Evolutionary conservation across 2,113 vertebrate genomes (phyloP), one percentile per base, ranked within the genome.

Genomic region (Scomber japonicus): DNA sequence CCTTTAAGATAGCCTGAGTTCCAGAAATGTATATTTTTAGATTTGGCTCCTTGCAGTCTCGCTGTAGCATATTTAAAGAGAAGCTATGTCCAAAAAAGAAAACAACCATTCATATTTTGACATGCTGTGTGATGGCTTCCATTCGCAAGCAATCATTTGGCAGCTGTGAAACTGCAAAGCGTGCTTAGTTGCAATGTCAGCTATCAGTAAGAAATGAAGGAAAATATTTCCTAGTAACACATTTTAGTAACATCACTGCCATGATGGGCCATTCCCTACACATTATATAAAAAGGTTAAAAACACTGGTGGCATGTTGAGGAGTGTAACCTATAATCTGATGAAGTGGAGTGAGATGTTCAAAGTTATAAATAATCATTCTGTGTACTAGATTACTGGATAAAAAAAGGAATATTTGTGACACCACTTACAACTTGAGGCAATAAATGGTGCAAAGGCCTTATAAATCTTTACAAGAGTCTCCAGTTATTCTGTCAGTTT

Each of bases 1-100:
- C 65, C 21, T 63, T 45, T 21, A 24, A 56, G 62, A 75, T 46
- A 10, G 10, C 16, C 35, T 53, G 21, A 59, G 60, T 54, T 77
- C 55, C 64, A 55, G 64, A 59, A 48, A 67, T 64, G 31, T 24
- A 56, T 70, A 45, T 59, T 70, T 80, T 69, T 54, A 72, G 54
- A 51, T 82, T 44, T 51, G 24, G 44, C 62, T 54, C 45, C 44
- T 0, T 64, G 24, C 35, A 40, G 45, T 63, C 60, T 55, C 11
- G 10, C 40, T 46, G 27, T 10, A 10, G 27, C 69, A 13, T 45
- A 40, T 80, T 71, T 51, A 45, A 27, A 51, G 62, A 57, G 15
- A 63, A 16, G 7, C 64, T 55, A 11, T 44, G 19, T 53, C 64
- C 35, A 1, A 50, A 78, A 77, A 74, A 46, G 1, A 74, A 31